These are phyloP conservation scores for Ophonus ardosiacus DNA, from an alignment of 2,888 invertebrate genomes.

Conservation along the genomic window DNA sequence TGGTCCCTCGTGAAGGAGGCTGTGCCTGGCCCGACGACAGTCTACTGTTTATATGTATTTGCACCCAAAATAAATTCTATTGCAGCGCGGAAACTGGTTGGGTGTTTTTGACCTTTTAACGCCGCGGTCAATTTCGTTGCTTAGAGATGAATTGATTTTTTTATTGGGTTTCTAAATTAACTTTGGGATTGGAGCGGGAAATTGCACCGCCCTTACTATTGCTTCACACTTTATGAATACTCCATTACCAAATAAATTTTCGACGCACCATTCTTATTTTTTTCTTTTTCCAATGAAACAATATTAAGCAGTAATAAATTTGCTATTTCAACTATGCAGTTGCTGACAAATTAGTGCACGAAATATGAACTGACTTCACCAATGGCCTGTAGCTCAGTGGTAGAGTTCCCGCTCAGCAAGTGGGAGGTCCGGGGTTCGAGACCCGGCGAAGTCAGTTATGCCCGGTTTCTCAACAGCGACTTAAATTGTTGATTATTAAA, in stretches of 20 bases:
- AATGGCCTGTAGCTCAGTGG: too few relatives aligned
- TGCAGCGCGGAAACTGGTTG: conserved; percentile 69
- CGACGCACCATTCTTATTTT: too few relatives aligned
- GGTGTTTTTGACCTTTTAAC: conserved; percentile 67
- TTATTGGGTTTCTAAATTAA: conserved; percentile 57
- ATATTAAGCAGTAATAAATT: too few relatives aligned
- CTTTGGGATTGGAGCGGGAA: conserved; percentile 47
- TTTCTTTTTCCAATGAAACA: too few relatives aligned
- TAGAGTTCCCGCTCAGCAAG: too few relatives aligned
- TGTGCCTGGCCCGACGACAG: conserved; percentile 9
- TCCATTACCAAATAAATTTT: not conserved
- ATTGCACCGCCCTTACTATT: not conserved
- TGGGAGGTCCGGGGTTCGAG: too few relatives aligned
- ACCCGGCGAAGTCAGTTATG: too few relatives aligned
- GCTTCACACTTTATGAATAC: not conserved
- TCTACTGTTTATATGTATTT: conserved; percentile 70
- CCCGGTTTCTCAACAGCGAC: too few relatives aligned
- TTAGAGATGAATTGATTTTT: conserved; percentile 60
- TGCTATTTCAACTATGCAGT: too few relatives aligned
- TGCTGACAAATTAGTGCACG: too few relatives aligned
- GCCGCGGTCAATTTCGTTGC: conserved; percentile 60
- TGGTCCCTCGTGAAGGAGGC: conserved; percentile 69
- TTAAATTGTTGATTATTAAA: too few relatives aligned
- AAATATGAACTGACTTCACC: too few relatives aligned
- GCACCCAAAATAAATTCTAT: conserved; percentile 73